Base-by-base conservation (phyloP, 2,797 vertebrate genomes). In the Botia almorhae region DNA sequence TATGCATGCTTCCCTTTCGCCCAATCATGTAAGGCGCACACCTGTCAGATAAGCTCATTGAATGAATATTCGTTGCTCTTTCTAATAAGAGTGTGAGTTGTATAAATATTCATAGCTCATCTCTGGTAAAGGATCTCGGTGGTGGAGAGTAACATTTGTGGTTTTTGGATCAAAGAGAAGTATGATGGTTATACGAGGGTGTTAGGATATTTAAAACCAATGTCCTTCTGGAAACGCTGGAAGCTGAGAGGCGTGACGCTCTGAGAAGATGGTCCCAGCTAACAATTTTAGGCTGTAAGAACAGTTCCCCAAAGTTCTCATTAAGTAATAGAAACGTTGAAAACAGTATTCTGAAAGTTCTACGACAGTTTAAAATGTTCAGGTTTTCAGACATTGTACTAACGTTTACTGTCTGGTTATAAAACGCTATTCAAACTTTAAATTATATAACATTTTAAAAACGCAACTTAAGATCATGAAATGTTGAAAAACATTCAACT, bases 81-180 rank as follows among this genome's bases (percentile, higher is more conserved):
- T 72, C 51, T 80, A 78, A 74, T 73, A 77, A 80, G 78, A 60
- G 76, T 48, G 56, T 4, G 21, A 69, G 60, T 23, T 21, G 36
- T 39, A 84, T 84, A 84, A 75, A 80, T 84, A 82, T 82, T 80
- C 76, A 84, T 67, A 58, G 50, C 74, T 65, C 33, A 55, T 63
- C 58, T 74, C 43, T 21, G 7, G 21, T 29, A 51, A 58, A 58
- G 33, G 61, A 58, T 80, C 60, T 72, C 4, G 16, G 12, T 53
- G 29, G 69, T 58, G 63, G 70, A 74, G 21, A 56, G 43, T 79
- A 79, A 71, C 36, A 73, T 74, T 71, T 79, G 69, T 79, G 69
- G 5, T 64, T 79, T 79, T 70, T 63, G 68, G 46, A 78, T 65
- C 46, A 33, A 78, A 58, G 50, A 67, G 43, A 4, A 14, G 21